A percentile compares a stretch with the other conserved stretches of the same genome.
Evolutionary conservation across 2,888 invertebrate genomes (phyloP).

Genomic region (Drosophila monieri): DNA sequence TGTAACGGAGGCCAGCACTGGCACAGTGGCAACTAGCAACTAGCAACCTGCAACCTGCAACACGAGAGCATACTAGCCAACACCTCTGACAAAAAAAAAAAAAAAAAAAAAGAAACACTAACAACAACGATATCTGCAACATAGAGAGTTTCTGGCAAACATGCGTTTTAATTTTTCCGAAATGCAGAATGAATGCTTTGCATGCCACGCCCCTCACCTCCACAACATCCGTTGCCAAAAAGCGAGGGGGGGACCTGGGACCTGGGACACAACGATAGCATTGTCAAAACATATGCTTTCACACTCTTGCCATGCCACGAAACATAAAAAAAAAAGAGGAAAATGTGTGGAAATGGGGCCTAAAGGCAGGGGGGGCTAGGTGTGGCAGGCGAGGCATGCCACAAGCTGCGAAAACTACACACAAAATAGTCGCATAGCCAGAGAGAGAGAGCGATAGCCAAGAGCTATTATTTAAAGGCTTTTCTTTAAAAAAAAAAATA

Average conservation of each 20-base stretch:
- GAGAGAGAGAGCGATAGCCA: background rate
- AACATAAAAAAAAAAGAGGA: conserved; percentile 18
- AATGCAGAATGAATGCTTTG: conserved; percentile 56
- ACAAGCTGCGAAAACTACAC: conserved; percentile 16
- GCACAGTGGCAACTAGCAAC: conserved; percentile 24
- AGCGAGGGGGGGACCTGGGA: background rate
- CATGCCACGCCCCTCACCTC: conserved; percentile 16
- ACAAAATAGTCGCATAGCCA: conserved; percentile 23
- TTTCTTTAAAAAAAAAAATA: background rate
- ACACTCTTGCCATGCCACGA: conserved; percentile 53
- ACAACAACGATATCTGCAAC: conserved; percentile 36
- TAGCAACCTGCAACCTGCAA: conserved; percentile 18
- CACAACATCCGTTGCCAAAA: conserved; percentile 31
- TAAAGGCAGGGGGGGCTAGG: background rate
- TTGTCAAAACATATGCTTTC: conserved; percentile 76
- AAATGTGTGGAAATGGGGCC: background rate
- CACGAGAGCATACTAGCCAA: conserved; percentile 7
- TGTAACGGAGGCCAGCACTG: conserved; percentile 61
- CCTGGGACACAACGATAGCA: conserved; percentile 51
- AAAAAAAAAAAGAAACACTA: background rate
- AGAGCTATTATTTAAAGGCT: no score
- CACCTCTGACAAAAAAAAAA: background rate
- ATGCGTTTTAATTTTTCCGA: conserved; percentile 70
- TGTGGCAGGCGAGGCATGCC: background rate
- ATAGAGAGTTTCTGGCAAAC: conserved; percentile 46